phyloP scores from a whole-genome alignment of 2,113 vertebrate species.

The Eurypyga helias region DNA sequence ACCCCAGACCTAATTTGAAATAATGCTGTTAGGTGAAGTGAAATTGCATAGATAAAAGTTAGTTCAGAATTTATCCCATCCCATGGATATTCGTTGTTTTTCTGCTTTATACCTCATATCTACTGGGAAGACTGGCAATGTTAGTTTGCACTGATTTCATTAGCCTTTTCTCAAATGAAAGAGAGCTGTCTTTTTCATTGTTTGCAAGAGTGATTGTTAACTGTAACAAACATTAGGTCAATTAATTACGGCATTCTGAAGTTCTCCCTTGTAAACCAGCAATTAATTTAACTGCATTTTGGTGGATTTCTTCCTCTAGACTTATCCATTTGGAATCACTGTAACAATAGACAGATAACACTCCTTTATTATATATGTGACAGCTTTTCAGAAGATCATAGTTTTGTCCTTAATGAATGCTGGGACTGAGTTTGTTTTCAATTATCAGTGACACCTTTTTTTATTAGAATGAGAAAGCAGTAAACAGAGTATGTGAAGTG shows the following conservation, averaged over 20 bases:
- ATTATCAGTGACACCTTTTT: conserved; percentile 70
- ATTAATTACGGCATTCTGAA: conserved; percentile 76
- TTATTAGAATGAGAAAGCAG: conserved; percentile 54
- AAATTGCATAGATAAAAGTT: neutral
- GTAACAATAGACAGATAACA: conserved; percentile 56
- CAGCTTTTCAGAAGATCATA: conserved; percentile 61
- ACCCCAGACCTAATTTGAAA: neutral
- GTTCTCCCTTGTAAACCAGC: conserved; percentile 64
- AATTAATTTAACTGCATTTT: conserved; percentile 74
- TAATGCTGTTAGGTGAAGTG: neutral
- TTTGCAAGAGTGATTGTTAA: conserved; percentile 56
- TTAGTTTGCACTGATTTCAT: neutral
- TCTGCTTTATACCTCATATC: neutral
- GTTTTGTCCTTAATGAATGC: conserved; percentile 61
- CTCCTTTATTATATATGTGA: conserved; percentile 63
- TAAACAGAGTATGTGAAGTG: conserved; percentile 43
- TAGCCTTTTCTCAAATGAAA: conserved; percentile 14
- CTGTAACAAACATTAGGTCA: conserved; percentile 63
- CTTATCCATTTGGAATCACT: conserved; percentile 67
- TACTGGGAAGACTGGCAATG: neutral
- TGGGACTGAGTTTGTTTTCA: conserved; percentile 69
- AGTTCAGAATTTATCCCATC: neutral
- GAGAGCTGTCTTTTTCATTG: conserved; percentile 12
- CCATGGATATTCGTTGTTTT: neutral
- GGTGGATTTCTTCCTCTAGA: conserved; percentile 45